Percentiles rank a stretch among this genome's conserved stretches.
These are phyloP conservation scores for Willowsia nigromaculata DNA, from an alignment of 2,888 invertebrate species.

Conservation along the genomic window DNA sequence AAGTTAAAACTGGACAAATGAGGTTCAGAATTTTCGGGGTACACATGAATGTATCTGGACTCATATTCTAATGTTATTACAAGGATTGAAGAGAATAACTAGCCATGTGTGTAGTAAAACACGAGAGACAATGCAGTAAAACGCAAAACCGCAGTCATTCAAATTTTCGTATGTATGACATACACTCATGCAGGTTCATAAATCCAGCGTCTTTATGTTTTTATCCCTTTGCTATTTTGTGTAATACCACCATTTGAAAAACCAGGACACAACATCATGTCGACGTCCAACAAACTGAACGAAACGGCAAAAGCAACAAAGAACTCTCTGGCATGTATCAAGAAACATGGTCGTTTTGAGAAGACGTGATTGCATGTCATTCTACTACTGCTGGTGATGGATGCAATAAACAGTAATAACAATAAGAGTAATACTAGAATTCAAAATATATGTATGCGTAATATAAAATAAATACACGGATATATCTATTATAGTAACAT, in stretches of 20 bases:
- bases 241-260: not conserved
- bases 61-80: no score
- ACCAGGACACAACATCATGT: not conserved
- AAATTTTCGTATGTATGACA: conserved; percentile 7
- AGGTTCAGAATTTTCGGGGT: no score
- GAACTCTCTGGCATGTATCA: not conserved
- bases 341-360: not conserved
- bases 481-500: not conserved
- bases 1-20: not conserved
- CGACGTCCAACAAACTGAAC: not conserved
- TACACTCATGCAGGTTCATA: conserved; percentile 9
- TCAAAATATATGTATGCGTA: not conserved
- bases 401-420: conserved; percentile 29
- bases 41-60: no score
- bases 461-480: not conserved
- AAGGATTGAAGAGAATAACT: no score
- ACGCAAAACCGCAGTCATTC: conserved; percentile 39
- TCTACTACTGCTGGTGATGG: not conserved
- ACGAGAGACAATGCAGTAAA: not conserved
- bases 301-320: not conserved
- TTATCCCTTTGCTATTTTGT: not conserved
- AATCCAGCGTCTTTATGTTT: not conserved
- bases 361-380: conserved; percentile 52
- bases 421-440: conserved; percentile 48
- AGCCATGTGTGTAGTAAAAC: no score